Evolutionary conservation across 2,113 vertebrate species (phyloP), one percentile per base, ranked within the genome.

Genomic region (Manacus vitellinus): DNA sequence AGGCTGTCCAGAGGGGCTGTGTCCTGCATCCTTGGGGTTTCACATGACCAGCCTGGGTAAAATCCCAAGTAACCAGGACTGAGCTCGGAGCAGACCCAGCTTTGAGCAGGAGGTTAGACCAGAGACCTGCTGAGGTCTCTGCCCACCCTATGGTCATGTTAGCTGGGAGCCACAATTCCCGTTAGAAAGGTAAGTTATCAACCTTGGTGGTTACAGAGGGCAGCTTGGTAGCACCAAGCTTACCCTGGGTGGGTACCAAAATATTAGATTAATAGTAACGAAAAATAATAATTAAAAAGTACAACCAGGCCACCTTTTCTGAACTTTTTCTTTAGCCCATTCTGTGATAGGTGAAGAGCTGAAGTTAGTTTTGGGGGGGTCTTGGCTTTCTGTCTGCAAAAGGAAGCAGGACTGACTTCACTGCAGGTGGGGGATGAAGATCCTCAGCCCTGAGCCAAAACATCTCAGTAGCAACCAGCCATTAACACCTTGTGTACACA

Each of bases 321-420:
- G 44, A 85, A 7, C 30, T 35, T 12, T 24, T 62, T 14, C 56
- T 84, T 86, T 14, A 22, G 35, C 3, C 8, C 0, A 0, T 70
- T 49, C 43, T 35, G n/a, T 71, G 43, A 9, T 31, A 47, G 7
- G 35, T 68, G 61, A 44, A 31, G 11, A 41, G 65, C 22, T 94
- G 54, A 44, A n/a, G 4, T 70, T 85, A 61, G n/a, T 10, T 1
- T 20, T 16, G 22, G 20, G 10, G 41, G 10, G n/a, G 37, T 35
- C 49, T 75, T 43, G 88, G 17, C 63, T 66, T 49, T 70, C 49
- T 88, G 35, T 83, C 27, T 70, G 63, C 33, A 83, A 88, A 89
- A 82, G n/a, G 86, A 88, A 92, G 91, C 79, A 91, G 93, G 76
- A 76, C 79, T 70, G 95, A 94, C 86, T 79, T 83, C 49, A 22